Conservation (phyloP, 2,888 invertebrate genomes). For the Stenotaenia linearis region DNA sequence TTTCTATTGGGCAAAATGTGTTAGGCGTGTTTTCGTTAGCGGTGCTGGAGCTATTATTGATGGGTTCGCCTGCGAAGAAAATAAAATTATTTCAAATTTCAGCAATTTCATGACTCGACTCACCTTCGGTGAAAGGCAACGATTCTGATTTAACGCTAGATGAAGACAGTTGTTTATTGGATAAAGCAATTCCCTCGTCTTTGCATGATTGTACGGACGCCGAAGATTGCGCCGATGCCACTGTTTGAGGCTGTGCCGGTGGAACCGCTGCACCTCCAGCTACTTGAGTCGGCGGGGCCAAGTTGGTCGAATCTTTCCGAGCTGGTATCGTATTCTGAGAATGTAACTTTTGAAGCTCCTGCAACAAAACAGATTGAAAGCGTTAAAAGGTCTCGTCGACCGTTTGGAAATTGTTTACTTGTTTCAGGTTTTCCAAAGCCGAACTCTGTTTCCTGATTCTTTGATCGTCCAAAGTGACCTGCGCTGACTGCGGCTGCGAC, state of each 20-base stretch:
- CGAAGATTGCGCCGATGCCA: not conserved
- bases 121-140: slow-evolving; percentile 40
- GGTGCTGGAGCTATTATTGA: not conserved
- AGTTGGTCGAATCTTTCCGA: slow-evolving; percentile 28
- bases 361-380: not conserved
- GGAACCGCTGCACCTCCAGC: not conserved
- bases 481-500: slow-evolving; percentile 21
- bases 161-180: not conserved
- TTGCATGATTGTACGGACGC: not conserved
- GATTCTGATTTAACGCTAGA: slow-evolving; percentile 27
- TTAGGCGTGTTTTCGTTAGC: not conserved
- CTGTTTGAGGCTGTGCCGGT: slow-evolving; percentile 10
- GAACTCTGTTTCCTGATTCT: slow-evolving; percentile 31
- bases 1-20: slow-evolving; percentile 27
- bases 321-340: slow-evolving; percentile 35
- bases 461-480: slow-evolving; percentile 26
- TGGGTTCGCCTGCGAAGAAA: not conserved
- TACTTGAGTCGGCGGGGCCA: not conserved
- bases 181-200: not conserved
- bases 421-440: slow-evolving; percentile 36
- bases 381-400: too few relatives aligned
- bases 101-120: slow-evolving; percentile 42
- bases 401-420: slow-evolving; percentile 13
- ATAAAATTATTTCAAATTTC: slow-evolving; percentile 35
- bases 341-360: slow-evolving; percentile 36